Evolutionary conservation across 2,888 invertebrate species (phyloP), one percentile per base, ranked within the genome.

Genomic region (Metalampra italica): DNA sequence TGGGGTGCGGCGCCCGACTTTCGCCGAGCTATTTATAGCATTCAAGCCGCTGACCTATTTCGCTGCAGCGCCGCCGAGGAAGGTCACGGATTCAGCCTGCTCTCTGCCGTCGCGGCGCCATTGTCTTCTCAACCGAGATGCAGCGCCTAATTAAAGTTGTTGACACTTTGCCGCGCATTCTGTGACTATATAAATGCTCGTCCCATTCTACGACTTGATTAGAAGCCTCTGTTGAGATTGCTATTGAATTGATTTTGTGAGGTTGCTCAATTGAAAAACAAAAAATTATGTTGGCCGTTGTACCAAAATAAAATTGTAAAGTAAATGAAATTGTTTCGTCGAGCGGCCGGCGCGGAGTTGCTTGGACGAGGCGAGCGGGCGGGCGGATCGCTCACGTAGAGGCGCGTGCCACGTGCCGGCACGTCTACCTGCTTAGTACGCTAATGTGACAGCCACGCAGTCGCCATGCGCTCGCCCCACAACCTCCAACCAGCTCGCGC

Each of bases 11-110:
- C 82, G 85, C 82, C 85, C 85, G 84, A 86, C 87, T 87, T 87
- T 86, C 83, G 74, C 84, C 84, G 77, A 82, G 88, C 89, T 89
- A 89, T 89, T 88, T 87, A 87, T 88, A 89, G 86, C 82, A 82
- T 82, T 83, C 79, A 85, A 86, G 87, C 88, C 86, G 87, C 87
- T 88, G 89, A 89, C 89, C 88, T 85, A 89, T 86, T 87, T 89
- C 77, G 79, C 82, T 86, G 88, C 86, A 86, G 82, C 80, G 77
- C 81, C 79, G 61, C 73, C 77, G 75, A 78, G 84, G 88, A 89
- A 88, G 89, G 88, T 89, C 89, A 89, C 84, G 87, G 87, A 83
- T 87, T 78, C 83, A 80, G 83, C 80, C 81, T 69, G 77, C 81
- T 78, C 78, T 81, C 72, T 82, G 83, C 71, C 81, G 75, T 71